Percentiles rank a stretch among this genome's conserved stretches.
Conservation (phyloP, 2,113 vertebrate genomes). For the Pseudorasbora parva region DNA sequence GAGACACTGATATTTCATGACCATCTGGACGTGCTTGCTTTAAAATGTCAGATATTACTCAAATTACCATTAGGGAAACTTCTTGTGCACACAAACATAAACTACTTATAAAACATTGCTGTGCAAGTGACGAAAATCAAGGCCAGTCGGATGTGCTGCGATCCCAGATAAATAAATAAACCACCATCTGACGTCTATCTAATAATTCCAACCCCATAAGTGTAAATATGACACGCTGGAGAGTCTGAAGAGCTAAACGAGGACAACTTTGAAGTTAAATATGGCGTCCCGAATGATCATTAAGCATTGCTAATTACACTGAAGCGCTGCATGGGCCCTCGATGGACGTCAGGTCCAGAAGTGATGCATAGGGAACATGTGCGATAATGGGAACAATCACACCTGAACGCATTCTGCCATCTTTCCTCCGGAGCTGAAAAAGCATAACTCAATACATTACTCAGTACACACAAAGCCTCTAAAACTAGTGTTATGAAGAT, state of each 20-base stretch:
- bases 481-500: no score
- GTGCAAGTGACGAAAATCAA: neutral
- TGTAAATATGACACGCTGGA: constrained; percentile 7
- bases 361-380: neutral
- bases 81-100: neutral
- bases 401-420: neutral
- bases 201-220: neutral
- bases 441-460: no score
- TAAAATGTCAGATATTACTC: constrained; percentile 6
- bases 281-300: constrained; percentile 6
- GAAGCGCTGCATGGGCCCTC: neutral
- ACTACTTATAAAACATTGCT: neutral
- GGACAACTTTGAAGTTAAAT: constrained; percentile 40
- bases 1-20: neutral
- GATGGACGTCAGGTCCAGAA: neutral
- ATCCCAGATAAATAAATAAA: constrained; percentile 24
- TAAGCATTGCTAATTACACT: neutral
- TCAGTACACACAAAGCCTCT: no score
- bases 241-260: constrained; percentile 9
- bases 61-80: neutral
- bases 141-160: neutral
- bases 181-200: constrained; percentile 18
- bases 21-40: constrained; percentile 16
- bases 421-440: no score
- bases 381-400: neutral